Evolutionary conservation across 64 coral and sea anemone species (phyloP).

Genomic region (Astreopora myriophthalma): DNA sequence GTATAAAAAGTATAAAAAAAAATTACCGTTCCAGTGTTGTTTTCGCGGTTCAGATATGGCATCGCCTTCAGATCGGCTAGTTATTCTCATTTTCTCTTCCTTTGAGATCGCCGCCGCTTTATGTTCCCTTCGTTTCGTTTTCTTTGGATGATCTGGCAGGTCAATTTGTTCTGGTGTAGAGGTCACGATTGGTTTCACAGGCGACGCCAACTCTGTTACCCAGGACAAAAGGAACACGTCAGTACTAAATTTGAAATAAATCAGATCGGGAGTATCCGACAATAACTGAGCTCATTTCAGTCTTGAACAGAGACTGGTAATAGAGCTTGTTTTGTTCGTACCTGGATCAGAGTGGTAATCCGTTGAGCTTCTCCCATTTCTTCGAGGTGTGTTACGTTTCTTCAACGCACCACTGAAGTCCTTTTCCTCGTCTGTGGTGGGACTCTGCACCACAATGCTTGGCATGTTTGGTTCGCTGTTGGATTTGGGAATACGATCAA

Average conservation of each 20-base stretch:
- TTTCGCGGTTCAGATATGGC: not conserved
- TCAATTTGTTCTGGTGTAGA: conserved; percentile 15
- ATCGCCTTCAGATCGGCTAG: not conserved
- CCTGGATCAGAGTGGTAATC: conserved; percentile 42
- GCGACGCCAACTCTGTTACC: not conserved
- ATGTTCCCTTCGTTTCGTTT: conserved; percentile 1
- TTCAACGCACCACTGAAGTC: conserved; percentile 3
- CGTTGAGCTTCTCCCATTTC: not conserved
- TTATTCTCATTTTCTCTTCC: not conserved
- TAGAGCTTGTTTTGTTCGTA: not conserved
- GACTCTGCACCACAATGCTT: conserved; percentile 80
- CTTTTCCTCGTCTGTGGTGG: conserved; percentile 81
- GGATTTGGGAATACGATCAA: conserved; percentile 26
- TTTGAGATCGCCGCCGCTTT: not conserved
- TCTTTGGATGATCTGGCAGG: not conserved
- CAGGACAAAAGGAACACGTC: not conserved
- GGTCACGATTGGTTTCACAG: not conserved
- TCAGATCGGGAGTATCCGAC: no score
- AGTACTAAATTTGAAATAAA: no score
- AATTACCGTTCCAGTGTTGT: not conserved
- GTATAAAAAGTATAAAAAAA: not conserved
- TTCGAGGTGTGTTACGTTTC: not conserved
- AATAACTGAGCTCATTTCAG: no score
- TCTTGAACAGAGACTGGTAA: no score
- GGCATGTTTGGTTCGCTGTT: conserved; percentile 59